Base-by-base conservation (phyloP, 2,113 vertebrate species). In the Barnardius zonarius region DNA sequence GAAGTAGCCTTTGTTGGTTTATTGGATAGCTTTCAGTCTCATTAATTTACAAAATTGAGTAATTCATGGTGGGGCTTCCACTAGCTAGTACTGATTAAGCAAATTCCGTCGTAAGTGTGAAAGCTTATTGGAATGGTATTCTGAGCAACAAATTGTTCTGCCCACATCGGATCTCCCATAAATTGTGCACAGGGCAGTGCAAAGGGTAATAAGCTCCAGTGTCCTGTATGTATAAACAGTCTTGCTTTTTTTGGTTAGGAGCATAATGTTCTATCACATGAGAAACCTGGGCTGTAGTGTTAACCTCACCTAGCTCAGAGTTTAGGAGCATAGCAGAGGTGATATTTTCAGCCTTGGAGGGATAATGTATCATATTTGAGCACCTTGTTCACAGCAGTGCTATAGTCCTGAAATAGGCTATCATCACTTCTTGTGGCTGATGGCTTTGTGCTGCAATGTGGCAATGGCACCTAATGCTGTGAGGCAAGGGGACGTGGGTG, bases 341-440 rank as follows among this genome's bases (percentile, higher is more conserved):
- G 96, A 76, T 95, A 69, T 88, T 95, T 96, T 90, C 63, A 95
- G 96, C 96, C 96, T 94, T 37, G 49, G 31, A 88, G 95, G 93
- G 87, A 92, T 92, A 95, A 96, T 95, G 96, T 88, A 95, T 97
- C 96, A 96, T 95, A 73, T 87, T 77, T 87, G 93, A 96, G 95
- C 94, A 96, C 94, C 94, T 97, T 97, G 95, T 95, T 96, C 95
- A 97, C 95, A 95, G 93, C 84, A 93, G 66, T 67, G 84, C 89
- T 92, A 82, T 81, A 66, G 87, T 85, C 89, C 91, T 83, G 90
- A 92, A 95, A 95, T 74, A 92, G 89, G 82, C 82, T 95, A 92
- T 97, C 96, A 95, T 96, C 94, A 91, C 78, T 95, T 93, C 90
- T 91, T 1, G 2, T 37, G 78, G 94, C 87, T 97, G 95, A 92